These are phyloP conservation scores for Maconellicoccus hirsutus DNA, from an alignment of 1,140 invertebrate species.

Conservation along the genomic window DNA sequence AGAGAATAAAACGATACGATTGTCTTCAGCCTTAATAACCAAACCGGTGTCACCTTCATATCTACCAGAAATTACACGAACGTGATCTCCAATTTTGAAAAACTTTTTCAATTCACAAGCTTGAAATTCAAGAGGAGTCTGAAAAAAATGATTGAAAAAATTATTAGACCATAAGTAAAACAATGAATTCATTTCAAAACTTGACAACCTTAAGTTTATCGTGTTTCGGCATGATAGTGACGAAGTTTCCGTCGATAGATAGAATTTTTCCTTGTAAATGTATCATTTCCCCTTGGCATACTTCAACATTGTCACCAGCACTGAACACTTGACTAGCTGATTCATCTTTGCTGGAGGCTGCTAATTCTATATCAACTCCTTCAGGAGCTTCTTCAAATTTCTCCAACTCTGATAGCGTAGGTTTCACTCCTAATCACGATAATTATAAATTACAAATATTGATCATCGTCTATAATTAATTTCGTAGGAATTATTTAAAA, in stretches of 20 bases:
- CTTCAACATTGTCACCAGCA: constrained; percentile 90
- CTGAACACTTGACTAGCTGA: constrained; percentile 70
- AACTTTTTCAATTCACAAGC: constrained; percentile 84
- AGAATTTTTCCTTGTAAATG: constrained; percentile 89
- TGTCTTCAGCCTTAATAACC: constrained; percentile 88
- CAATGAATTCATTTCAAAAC: not conserved
- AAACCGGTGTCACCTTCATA: constrained; percentile 96
- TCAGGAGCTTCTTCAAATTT: constrained; percentile 92
- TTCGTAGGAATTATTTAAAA: not conserved
- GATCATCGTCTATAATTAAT: no score
- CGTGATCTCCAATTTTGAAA: constrained; percentile 94
- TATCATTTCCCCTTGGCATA: constrained; percentile 87
- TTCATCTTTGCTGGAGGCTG: constrained; percentile 48
- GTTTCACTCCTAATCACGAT: constrained; percentile 57
- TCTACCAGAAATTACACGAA: constrained; percentile 82
- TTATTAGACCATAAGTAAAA: not conserved
- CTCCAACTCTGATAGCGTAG: constrained; percentile 86
- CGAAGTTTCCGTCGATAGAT: constrained; percentile 86
- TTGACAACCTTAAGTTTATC: constrained; percentile 71
- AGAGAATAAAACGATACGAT: constrained; percentile 82
- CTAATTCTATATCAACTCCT: constrained; percentile 70
- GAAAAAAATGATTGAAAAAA: not conserved
- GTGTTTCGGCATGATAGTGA: constrained; percentile 93
- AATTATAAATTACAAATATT: no score
- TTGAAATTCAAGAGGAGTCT: constrained; percentile 84